A percentile compares a stretch with the other conserved stretches of the same genome.
Evolutionary conservation across 2,113 vertebrate genomes (phyloP).

Genomic region (Xenopus tropicalis): UCB_Xtro_10.0 CM004450.2:4926501-4927000

Average conservation of each 20-base stretch:
- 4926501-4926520: slow-evolving; percentile 36
- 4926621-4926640: neutral
- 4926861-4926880: slow-evolving; percentile 15
- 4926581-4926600: slow-evolving; percentile 24
- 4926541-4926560: slow-evolving; percentile 33
- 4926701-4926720: slow-evolving; percentile 6
- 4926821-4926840: slow-evolving; percentile 33
- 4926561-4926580: slow-evolving; percentile 29
- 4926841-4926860: slow-evolving; percentile 29
- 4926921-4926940: slow-evolving; percentile 31
- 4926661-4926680: too few relatives aligned
- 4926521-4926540: slow-evolving; percentile 33
- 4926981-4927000: slow-evolving; percentile 20
- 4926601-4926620: slow-evolving; percentile 15
- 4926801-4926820: slow-evolving; percentile 39
- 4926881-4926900: slow-evolving; percentile 22
- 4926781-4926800: slow-evolving; percentile 47
- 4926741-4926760: slow-evolving; percentile 44
- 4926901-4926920: neutral
- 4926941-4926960: slow-evolving; percentile 22
- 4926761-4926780: slow-evolving; percentile 44
- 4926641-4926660: too few relatives aligned
- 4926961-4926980: slow-evolving; percentile 1
- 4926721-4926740: neutral
- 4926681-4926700: neutral